Base-by-base conservation (phyloP, 2,113 vertebrate genomes). In the Hymenochirus boettgeri region DNA sequence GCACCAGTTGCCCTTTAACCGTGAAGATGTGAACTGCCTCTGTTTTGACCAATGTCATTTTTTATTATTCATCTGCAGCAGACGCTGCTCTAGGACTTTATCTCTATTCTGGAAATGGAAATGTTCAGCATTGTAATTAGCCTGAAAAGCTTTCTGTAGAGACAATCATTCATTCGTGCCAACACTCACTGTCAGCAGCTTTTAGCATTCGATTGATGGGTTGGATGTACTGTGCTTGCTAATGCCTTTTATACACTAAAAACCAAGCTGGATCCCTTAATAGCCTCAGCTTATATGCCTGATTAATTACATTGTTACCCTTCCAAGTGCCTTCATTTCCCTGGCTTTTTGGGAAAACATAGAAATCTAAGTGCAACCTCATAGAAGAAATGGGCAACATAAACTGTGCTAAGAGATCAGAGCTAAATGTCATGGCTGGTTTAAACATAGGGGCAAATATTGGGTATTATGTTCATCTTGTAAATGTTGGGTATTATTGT, bases 91-190 rank as follows among this genome's bases (percentile, higher is more conserved):
- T 51, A 11, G 22, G 63, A 25, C 33, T 25, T 55, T 21, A 51
- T 55, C 60, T 51, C 39, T 39, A 11, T 6, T 18, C 51, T 35
- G 7, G 3, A 33, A 22, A 29, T 66, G 31, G 53, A 22, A 45
- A 46, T 25, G 12, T 3, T 63, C 57, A 53, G 69, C 50, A 27
- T 69, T 65, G 67, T 73, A 71, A 70, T 72, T 72, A 71, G 69
- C 73, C 12, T 72, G 57, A 71, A 42, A 73, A 72, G 26, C 9
- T 47, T 71, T 66, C 12, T 53, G 25, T 62, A 33, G 71, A 5
- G 2, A 53, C 45, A 61, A 62, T 48, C 74, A 70, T 39, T 58
- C 22, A 60, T 62, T 48, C 60, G 17, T 62, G 65, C 13, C 56
- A 8, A 46, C 56, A 23, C 53, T 45, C 33, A 57, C 47, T 58